phyloP scores from a whole-genome alignment of 2,888 invertebrate species.

The Lepidonotus clava region DNA sequence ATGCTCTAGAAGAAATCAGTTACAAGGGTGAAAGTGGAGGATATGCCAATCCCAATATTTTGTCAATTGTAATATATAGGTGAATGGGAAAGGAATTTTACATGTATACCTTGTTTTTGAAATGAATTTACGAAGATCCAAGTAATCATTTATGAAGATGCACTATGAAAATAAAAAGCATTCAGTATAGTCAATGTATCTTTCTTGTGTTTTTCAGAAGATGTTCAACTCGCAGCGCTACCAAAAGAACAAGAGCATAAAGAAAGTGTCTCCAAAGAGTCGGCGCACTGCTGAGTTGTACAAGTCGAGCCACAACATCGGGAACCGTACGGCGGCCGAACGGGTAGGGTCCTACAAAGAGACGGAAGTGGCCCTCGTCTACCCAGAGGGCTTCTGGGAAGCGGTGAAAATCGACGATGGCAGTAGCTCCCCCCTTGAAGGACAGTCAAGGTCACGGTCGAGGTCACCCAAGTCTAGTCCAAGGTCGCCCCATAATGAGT shows the following conservation, averaged over 20 bases:
- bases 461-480: slow-evolving; percentile 48
- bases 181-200: too few relatives aligned
- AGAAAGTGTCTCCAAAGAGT: slow-evolving; percentile 51
- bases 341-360: slow-evolving; percentile 74
- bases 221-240: slow-evolving; percentile 45
- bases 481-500: background rate
- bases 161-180: too few relatives aligned
- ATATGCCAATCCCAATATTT: too few relatives aligned
- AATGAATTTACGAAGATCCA: too few relatives aligned
- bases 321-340: slow-evolving; percentile 71
- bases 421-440: background rate
- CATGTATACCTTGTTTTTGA: too few relatives aligned
- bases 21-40: too few relatives aligned
- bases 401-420: slow-evolving; percentile 49
- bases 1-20: too few relatives aligned
- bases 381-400: slow-evolving; percentile 61
- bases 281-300: slow-evolving; percentile 64
- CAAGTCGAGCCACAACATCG: slow-evolving; percentile 74
- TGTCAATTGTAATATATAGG: too few relatives aligned
- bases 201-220: slow-evolving; percentile 12
- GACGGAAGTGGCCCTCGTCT: slow-evolving; percentile 65
- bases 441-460: slow-evolving; percentile 38
- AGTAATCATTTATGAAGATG: too few relatives aligned
- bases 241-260: slow-evolving; percentile 49
- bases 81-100: too few relatives aligned